These are phyloP conservation scores for Conistra vaccinii DNA, from an alignment of 2,888 invertebrate genomes.

Conservation along the genomic window DNA sequence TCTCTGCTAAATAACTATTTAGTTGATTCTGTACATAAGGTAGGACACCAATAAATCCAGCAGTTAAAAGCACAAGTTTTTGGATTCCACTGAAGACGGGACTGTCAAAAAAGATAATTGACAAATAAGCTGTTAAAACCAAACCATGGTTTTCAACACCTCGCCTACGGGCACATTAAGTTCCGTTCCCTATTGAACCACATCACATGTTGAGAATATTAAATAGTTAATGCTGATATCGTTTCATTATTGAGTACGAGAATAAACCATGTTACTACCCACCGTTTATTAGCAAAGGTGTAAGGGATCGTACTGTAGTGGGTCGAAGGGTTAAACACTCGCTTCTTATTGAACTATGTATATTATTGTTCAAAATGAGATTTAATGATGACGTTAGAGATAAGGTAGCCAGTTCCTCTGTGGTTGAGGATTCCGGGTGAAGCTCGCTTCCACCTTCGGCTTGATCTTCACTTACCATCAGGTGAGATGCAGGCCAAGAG, in stretches of 20 bases:
- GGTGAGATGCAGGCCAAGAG: too few relatives aligned
- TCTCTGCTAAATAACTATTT: constrained; percentile 91
- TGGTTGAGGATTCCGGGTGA: too few relatives aligned
- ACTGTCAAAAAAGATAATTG: too few relatives aligned
- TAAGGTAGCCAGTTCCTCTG: too few relatives aligned
- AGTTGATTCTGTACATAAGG: constrained; percentile 87
- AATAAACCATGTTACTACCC: constrained; percentile 4
- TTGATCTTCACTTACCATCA: too few relatives aligned
- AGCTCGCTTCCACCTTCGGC: too few relatives aligned
- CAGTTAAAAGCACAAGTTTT: constrained; percentile 79
- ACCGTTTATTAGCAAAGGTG: not conserved
- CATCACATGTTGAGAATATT: constrained; percentile 30
- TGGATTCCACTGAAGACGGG: too few relatives aligned
- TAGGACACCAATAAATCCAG: constrained; percentile 77
- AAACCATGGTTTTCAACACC: constrained; percentile 2
- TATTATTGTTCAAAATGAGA: not conserved
- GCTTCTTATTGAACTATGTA: too few relatives aligned
- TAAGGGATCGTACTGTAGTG: not conserved
- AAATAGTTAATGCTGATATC: constrained; percentile 24
- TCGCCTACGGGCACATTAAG: not conserved
- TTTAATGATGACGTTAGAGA: too few relatives aligned
- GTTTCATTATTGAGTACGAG: constrained; percentile 6
- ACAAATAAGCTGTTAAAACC: not conserved
- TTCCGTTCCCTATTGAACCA: constrained; percentile 25
- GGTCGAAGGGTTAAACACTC: not conserved